Base-by-base conservation (phyloP, 1,140 invertebrate species). In the Doryteuthis pealeii region DNA sequence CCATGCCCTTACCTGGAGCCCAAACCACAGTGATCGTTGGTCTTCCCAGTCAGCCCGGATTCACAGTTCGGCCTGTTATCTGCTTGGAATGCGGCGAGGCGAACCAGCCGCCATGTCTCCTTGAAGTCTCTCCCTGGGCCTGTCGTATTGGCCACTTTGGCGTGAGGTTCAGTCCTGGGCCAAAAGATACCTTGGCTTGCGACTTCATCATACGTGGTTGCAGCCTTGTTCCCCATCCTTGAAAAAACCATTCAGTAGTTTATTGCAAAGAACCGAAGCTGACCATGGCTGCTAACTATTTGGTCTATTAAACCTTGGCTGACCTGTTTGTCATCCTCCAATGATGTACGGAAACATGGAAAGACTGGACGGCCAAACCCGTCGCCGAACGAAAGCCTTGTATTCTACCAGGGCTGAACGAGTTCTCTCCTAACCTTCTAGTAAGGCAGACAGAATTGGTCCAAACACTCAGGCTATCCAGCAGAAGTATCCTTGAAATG, bases 361-460 rank as follows among this genome's bases (percentile, higher is more conserved):
- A 68, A 5, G 73, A 79, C 30, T 79, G 74, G 72, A 78, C 80
- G 62, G 74, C 76, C 6, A 74, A 75, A 43, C 79, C 80, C 1
- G 1, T 83, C 2, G 33, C 70, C n/a, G n/a, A n/a, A n/a, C 0
- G 71, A 77, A n/a, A 76, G 75, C n/a, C 80, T 79, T 26, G 58
- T 84, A 49, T 83, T 84, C 62, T 84, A 84, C 65, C 79, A 84
- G 72, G 81, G 81, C 72, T 84, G 31, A 74, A 80, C 70, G 78
- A 82, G 14, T 35, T 49, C 0, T 75, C 79, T 35, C 79, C 76
- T 10, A 72, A 75, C 8, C 31, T 83, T 15, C 54, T 83, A 5
- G 70, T 71, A 65, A 45, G 73, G 81, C 5, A 82, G 80, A 74
- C 79, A 8, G 83, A 83, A 73, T 43, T 79, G 18, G 58, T 81